A percentile compares a stretch with the other conserved stretches of the same genome.
phyloP scores from a whole-genome alignment of 2,113 vertebrate genomes.

The Nibea albiflora region DNA sequence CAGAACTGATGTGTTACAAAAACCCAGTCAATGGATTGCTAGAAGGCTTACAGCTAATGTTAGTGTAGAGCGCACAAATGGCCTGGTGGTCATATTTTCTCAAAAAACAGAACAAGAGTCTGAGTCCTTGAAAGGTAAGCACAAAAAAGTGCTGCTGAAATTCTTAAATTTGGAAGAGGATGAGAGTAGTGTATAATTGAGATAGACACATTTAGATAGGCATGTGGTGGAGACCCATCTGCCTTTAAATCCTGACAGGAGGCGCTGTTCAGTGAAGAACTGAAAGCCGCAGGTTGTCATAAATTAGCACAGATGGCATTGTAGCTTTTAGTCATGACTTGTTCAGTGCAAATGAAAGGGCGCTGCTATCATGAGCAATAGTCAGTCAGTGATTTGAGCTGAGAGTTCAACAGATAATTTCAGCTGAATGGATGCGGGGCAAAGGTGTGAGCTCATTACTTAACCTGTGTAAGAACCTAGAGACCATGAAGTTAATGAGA shows the following conservation, averaged over 20 bases:
- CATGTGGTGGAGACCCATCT: constrained; percentile 1
- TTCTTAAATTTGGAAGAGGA: background rate
- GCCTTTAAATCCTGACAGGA: background rate
- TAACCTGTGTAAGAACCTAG: background rate
- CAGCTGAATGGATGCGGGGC: background rate
- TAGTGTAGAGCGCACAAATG: too few relatives aligned
- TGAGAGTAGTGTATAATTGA: background rate
- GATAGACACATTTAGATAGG: background rate
- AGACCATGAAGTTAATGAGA: background rate
- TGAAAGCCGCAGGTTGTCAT: background rate
- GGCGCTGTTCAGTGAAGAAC: background rate
- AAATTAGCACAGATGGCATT: background rate
- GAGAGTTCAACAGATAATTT: background rate
- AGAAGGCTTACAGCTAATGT: too few relatives aligned
- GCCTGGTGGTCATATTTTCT: too few relatives aligned
- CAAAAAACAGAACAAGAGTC: too few relatives aligned
- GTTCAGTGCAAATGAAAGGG: background rate
- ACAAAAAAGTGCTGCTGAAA: too few relatives aligned
- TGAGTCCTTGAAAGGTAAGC: too few relatives aligned
- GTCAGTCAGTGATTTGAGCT: background rate
- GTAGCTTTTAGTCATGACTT: background rate
- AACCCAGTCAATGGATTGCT: too few relatives aligned
- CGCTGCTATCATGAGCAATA: background rate
- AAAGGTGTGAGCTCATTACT: background rate
- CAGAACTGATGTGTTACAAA: too few relatives aligned